Percentiles rank a stretch among this genome's conserved stretches.
Evolutionary conservation across 2,888 invertebrate species (phyloP).

Genomic region (Cheilosia pagana): DNA sequence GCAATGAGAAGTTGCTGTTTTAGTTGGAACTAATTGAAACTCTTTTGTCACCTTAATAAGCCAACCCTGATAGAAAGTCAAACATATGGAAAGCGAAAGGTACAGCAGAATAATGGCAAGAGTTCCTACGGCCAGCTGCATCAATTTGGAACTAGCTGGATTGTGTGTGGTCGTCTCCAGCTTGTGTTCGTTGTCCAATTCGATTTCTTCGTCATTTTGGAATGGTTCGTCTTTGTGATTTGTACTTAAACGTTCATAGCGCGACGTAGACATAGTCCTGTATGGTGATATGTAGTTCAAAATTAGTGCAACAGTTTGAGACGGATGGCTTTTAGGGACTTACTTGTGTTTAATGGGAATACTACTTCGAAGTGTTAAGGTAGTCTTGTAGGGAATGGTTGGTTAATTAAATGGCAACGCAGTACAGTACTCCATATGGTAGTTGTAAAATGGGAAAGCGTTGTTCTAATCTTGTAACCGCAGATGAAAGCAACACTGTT

Average conservation of each 20-base stretch:
- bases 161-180: constrained; percentile 56
- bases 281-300: background rate
- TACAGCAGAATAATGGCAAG: constrained; percentile 89
- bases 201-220: constrained; percentile 79
- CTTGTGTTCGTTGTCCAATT: constrained; percentile 77
- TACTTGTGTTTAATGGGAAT: constrained; percentile 34
- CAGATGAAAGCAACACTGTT: constrained; percentile 39
- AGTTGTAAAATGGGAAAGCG: constrained; percentile 1
- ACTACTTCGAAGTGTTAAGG: constrained; percentile 2
- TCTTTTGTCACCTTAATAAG: constrained; percentile 88
- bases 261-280: constrained; percentile 77
- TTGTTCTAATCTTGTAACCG: background rate
- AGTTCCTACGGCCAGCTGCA: constrained; percentile 82
- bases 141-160: constrained; percentile 78
- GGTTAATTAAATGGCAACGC: constrained; percentile 8
- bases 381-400: constrained; percentile 26
- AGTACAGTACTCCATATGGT: constrained; percentile 59
- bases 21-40: background rate
- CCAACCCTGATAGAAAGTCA: constrained; percentile 99
- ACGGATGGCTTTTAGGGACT: background rate
- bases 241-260: constrained; percentile 81
- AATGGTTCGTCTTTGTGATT: constrained; percentile 76
- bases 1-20: constrained; percentile 80
- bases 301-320: constrained; percentile 63
- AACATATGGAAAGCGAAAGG: constrained; percentile 95